Base-by-base conservation (phyloP, 2,888 invertebrate genomes). In the Globia sparganii region DNA sequence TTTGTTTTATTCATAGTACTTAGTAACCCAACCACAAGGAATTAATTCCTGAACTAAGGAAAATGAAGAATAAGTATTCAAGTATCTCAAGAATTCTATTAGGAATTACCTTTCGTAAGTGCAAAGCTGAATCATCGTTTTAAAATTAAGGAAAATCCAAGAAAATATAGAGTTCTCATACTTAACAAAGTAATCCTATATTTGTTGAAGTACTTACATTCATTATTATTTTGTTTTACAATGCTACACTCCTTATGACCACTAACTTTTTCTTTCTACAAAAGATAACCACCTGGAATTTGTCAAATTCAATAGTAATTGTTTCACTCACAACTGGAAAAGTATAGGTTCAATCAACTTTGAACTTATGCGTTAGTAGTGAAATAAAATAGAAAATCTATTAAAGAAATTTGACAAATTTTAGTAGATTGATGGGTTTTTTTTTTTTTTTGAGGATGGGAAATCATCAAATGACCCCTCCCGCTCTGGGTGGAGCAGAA, bases 11-110 rank as follows among this genome's bases (percentile, higher is more conserved):
- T 62, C 40, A 61, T n/a, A n/a, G 13, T 49, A 18, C 5, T 40
- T 31, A 31, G 4, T 61, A 49, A 43, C 25, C 15, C 21, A n/a
- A 65, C 64, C 78, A 56, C 72, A 73, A 65, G 46, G 28, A 72
- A 65, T 64, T 43, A 9, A n/a, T 58, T 80, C 13, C 4, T n/a
- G 43, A 3, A 40, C 15, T 46, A 58, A 37, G 72, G 72, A 64
- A 77, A 80, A 80, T 11, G 0, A 71, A 37, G 15, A 37, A 34
- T 70, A 58, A 28, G 2, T 5, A 37, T 46, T 21, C 0, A 56
- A 56, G 37, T 64, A 80, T 64, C 2, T 40, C 21, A 49, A 64
- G 72, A 72, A 72, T 72, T 31, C 1, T 31, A 15, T 0, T 58
- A 64, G 8, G 9, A 46, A 58, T 40, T 21, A 71, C 49, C n/a